Conservation (phyloP, 2,113 vertebrate species). For the Phoenicopterus ruber region DNA sequence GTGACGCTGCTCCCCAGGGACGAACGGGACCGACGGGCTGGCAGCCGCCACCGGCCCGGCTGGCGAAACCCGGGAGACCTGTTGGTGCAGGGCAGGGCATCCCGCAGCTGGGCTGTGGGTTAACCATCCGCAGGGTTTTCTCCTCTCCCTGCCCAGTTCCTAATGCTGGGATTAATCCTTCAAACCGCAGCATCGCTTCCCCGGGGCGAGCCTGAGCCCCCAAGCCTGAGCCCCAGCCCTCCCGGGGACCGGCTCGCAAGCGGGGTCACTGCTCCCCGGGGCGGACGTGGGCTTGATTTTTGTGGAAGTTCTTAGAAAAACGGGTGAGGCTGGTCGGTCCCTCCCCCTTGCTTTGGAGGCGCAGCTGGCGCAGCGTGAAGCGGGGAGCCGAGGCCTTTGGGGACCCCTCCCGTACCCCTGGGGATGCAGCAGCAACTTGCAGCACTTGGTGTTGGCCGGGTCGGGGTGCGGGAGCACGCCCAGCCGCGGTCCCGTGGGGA, state of each 20-base stretch:
- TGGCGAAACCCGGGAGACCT: slow-evolving; percentile 29
- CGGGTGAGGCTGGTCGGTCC: neutral
- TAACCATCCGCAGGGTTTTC: neutral
- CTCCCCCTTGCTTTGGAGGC: neutral
- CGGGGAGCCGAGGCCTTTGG: neutral
- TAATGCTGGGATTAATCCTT: neutral
- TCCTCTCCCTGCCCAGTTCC: neutral
- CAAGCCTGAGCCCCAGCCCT: neutral
- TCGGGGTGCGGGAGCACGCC: accelerated
- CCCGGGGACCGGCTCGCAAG: neutral
- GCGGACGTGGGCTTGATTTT: neutral
- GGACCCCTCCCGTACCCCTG: neutral
- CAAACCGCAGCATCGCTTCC: neutral
- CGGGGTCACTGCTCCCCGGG: neutral
- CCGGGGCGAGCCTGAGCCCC: neutral
- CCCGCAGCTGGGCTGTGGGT: neutral
- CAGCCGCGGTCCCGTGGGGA: accelerated
- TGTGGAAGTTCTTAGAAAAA: neutral
- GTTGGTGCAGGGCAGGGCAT: slow-evolving; percentile 28
- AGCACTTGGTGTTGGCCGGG: neutral
- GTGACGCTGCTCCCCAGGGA: slow-evolving; percentile 33
- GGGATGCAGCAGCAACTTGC: neutral
- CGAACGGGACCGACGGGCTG: too few relatives aligned
- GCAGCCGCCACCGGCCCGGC: too few relatives aligned
- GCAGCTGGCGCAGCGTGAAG: neutral